phyloP scores from a whole-genome alignment of 1,140 invertebrate species.

The Laodelphax striatellus region DNA sequence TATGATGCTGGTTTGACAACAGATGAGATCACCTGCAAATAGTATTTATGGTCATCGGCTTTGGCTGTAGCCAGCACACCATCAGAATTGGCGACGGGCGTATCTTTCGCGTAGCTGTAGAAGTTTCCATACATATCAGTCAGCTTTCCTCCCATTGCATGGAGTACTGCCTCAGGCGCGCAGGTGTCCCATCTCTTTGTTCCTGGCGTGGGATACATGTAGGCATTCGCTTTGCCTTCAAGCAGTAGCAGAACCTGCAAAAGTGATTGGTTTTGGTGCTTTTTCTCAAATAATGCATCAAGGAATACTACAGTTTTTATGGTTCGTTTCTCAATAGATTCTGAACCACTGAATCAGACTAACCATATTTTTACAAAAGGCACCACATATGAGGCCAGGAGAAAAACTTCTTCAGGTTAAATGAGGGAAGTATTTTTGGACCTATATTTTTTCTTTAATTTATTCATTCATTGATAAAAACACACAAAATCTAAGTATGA shows the following conservation, averaged over 20 bases:
- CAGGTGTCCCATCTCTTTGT: conserved; percentile 99
- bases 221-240: conserved; percentile 91
- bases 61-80: conserved; percentile 79
- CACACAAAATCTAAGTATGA: no score
- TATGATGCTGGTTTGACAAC: conserved; percentile 9
- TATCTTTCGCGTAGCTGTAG: conserved; percentile 66
- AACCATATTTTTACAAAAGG: no score
- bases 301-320: no score
- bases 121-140: conserved; percentile 78
- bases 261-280: no score
- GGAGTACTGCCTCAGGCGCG: conserved; percentile 87
- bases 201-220: conserved; percentile 88
- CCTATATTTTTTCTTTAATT: no score
- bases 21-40: conserved; percentile 48
- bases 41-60: conserved; percentile 51
- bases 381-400: no score
- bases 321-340: no score
- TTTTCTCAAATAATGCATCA: no score
- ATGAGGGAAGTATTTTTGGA: no score
- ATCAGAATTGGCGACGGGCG: conserved; percentile 52
- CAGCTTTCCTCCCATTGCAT: conserved; percentile 68
- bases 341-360: no score
- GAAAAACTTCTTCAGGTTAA: no score
- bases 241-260: conserved; percentile 72
- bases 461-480: no score